Evolutionary conservation across 2,113 vertebrate genomes (phyloP), one percentile per base, ranked within the genome.

Genomic region (Poeciliopsis prolifica): DNA sequence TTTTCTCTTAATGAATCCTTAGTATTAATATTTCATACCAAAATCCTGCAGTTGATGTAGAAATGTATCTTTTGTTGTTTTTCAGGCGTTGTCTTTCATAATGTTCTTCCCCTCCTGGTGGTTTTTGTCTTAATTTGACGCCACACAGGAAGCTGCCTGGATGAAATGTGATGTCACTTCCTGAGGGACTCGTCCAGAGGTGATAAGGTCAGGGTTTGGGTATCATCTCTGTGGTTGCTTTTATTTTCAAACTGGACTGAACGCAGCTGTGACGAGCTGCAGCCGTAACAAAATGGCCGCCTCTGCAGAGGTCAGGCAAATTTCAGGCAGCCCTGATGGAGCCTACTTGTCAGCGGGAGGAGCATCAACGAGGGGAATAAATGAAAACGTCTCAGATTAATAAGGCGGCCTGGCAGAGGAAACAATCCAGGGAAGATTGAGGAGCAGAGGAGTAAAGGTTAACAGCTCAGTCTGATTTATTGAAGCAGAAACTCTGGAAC

Each of bases 171-270:
- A 69, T 82, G 79, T 80, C 65, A 65, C 75, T 42, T 85, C 82
- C 61, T 63, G 62, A 62, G 75, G 79, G 80, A 86, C 48, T 86
- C 4, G 19, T 66, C 42, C 14, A 12, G 73, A 78, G 64, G 74
- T 87, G 91, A 88, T 82, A 82, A 90, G 84, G 81, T 90, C 87
- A 82, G 76, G 64, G 74, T 70, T 37, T 37, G 35, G 35, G 11
- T 37, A 37, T 37, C 35, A 12, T 37, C 10, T 37, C 35, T 37
- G 35, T 3, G 35, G 10, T 37, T 37, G 35, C 35, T 37, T 37
- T 37, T 37, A 37, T 37, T 37, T 11, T 37, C 35, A 37, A 37
- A 37, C 35, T 37, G 35, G 35, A 37, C 35, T 11, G 44, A 24
- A 15, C 40, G 58, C 51, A 80, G 61, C 35, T 37, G 35, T 37